Evolutionary conservation across 2,888 invertebrate species (phyloP).

Genomic region (Lasioglossum pauxillum): DNA sequence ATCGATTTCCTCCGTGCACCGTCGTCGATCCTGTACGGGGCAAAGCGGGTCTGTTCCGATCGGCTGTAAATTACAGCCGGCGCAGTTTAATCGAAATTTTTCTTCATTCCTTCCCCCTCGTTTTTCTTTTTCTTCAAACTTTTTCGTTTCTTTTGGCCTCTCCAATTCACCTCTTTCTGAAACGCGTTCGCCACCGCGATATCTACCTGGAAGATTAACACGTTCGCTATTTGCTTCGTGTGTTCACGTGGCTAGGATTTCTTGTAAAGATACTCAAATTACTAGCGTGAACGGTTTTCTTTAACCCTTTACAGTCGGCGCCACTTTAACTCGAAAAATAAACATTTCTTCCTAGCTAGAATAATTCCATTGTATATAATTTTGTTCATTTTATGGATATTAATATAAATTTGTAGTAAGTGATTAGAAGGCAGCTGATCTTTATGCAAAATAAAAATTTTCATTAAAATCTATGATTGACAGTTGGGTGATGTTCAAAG

Average conservation of each 20-base stretch:
- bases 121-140: not conserved
- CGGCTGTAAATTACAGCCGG: constrained; percentile 20
- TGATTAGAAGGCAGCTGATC: no score
- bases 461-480: not conserved
- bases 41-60: constrained; percentile 15
- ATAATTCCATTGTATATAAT: no score
- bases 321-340: no score
- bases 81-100: constrained; percentile 33
- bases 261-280: not conserved
- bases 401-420: no score
- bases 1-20: constrained; percentile 21
- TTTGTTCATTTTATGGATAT: no score
- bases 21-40: not conserved
- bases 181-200: not conserved
- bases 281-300: not conserved
- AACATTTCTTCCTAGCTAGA: no score
- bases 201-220: not conserved
- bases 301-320: not conserved
- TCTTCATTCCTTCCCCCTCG: not conserved
- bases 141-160: not conserved
- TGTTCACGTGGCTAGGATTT: not conserved
- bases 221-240: not conserved
- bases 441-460: no score
- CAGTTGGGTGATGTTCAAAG: not conserved
- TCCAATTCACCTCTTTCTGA: not conserved